Conservation (phyloP, 2,113 vertebrate genomes). For the Grantiella picta region DNA sequence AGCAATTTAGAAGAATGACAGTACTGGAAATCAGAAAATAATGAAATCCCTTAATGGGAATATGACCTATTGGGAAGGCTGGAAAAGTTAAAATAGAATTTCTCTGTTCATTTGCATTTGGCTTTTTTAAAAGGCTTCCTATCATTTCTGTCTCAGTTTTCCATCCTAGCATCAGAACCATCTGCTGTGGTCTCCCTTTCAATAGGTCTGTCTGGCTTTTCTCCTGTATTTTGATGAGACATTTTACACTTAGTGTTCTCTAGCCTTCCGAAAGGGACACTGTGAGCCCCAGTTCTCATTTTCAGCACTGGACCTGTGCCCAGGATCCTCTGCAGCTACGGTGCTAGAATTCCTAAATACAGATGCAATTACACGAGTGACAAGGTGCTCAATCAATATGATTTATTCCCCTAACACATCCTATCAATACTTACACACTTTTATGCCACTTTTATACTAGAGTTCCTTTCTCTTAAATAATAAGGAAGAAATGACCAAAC, state of each 20-base stretch:
- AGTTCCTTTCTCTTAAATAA: background rate
- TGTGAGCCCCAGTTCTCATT: slow-evolving; percentile 14
- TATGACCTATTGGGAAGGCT: background rate
- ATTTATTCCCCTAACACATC: slow-evolving; percentile 2
- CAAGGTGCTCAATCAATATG: slow-evolving; percentile 18
- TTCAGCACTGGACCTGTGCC: slow-evolving; percentile 15
- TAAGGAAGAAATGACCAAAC: background rate
- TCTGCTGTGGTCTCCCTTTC: background rate
- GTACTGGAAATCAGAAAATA: background rate
- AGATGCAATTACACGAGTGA: background rate
- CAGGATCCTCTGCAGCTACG: background rate
- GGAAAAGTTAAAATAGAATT: slow-evolving; percentile 17
- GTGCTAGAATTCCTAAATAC: slow-evolving; percentile 16
- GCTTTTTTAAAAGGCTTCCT: background rate
- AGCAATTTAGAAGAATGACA: background rate
- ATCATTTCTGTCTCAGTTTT: background rate
- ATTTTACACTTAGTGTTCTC: slow-evolving; percentile 1
- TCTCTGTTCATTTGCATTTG: background rate
- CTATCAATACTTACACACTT: background rate
- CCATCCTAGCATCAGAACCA: background rate
- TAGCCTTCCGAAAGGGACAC: background rate
- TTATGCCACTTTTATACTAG: background rate
- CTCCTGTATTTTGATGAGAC: slow-evolving; percentile 14
- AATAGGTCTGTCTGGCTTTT: background rate
- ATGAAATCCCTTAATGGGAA: background rate